Percentiles rank a stretch among this genome's conserved stretches.
These are phyloP conservation scores for Alexandromys fortis DNA, from an alignment of 2,113 vertebrate genomes.

Conservation along the genomic window DNA sequence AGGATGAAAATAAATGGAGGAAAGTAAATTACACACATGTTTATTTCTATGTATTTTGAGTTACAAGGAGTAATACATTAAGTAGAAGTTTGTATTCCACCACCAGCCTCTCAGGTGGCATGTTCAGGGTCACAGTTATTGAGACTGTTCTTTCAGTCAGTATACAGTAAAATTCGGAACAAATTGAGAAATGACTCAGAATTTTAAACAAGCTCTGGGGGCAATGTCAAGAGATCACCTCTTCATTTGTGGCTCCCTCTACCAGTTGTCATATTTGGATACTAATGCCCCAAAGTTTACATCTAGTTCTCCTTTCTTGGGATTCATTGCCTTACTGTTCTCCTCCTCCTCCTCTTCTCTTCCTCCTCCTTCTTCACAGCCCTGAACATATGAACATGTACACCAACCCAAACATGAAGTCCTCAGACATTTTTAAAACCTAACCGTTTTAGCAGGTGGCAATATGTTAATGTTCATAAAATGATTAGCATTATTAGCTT, in stretches of 20 bases:
- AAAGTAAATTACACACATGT: background rate
- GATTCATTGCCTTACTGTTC: background rate
- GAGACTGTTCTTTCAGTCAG: background rate
- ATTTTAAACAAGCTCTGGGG: slow-evolving; percentile 13
- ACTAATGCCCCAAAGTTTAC: background rate
- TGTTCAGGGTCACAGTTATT: background rate
- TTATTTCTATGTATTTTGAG: background rate
- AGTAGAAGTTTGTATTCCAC: background rate
- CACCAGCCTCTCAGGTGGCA: background rate
- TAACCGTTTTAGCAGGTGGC: background rate
- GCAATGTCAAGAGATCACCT: background rate
- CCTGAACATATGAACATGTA: background rate
- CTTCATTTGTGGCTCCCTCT: slow-evolving; percentile 28
- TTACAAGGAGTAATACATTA: background rate
- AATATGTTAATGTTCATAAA: background rate
- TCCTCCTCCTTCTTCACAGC: background rate
- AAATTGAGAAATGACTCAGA: slow-evolving; percentile 27
- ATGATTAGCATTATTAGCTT: background rate
- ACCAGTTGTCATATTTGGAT: slow-evolving; percentile 34
- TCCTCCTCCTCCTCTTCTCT: background rate
- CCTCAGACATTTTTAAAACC: background rate
- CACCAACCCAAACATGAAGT: background rate
- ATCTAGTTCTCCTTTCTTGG: background rate
- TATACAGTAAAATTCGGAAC: background rate
- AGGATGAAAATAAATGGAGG: background rate